Base-by-base conservation (phyloP, 1,140 invertebrate species). In the Anoplophora glabripennis region DNA sequence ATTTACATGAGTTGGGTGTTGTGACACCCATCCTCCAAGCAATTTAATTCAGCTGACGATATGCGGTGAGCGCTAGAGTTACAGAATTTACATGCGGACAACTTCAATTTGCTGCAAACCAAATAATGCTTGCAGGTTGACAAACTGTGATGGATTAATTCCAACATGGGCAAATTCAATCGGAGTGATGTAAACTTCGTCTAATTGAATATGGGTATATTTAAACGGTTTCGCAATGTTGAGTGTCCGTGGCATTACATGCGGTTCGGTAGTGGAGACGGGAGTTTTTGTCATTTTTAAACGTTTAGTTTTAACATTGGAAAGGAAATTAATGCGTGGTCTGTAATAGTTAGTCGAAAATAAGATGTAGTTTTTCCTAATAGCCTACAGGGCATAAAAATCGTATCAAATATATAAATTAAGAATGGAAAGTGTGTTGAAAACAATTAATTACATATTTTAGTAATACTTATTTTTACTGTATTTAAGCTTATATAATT, bases 111-210 rank as follows among this genome's bases (percentile, higher is more conserved):
- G 41, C 12, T 42, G 41, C 14, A 42, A 42, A 42, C 41, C 41
- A 42, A 42, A 42, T 42, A 42, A 17, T 42, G 17, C 12, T 17
- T 15, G 38, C 44, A 11, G 11, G 18, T 18, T 18, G 10, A 46
- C 44, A 46, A 28, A 46, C 44, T n/a, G 2, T 46, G 15, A 46
- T 11, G 17, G 44, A 46, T 46, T 46, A 46, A 46, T 46, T 44
- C 28, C 12, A 11, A 12, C 44, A 46, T 28, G 44, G 17, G 44
- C 17, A 46, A 46, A 46, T 28, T 28, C 17, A 46, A 46, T 46
- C 44, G 17, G 28, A 46, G 11, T 46, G 44, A 46, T 46, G 44
- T 46, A 46, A 46, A 46, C 44, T 46, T 28, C 17, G 28, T 46
- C 44, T 28, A 11, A 17, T 17, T 46, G 44, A 46, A 46, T 17